phyloP scores from a whole-genome alignment of 2,888 invertebrate species.

The Hipparchia sbordonii region DNA sequence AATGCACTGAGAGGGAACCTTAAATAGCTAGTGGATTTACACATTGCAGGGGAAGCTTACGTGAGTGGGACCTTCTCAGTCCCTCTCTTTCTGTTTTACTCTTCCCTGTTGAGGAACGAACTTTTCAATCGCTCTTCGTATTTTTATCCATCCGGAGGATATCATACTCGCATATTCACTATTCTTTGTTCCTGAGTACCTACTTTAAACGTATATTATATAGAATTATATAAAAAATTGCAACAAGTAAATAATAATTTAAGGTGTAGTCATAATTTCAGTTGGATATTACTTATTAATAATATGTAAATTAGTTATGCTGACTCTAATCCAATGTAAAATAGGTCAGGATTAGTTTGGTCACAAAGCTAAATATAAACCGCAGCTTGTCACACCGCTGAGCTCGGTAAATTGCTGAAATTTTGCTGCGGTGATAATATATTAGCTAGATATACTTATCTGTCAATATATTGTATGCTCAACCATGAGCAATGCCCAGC shows the following conservation, averaged over 20 bases:
- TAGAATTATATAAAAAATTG: no score
- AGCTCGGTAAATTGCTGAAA: neutral
- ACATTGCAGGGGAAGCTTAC: neutral
- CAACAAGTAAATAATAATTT: neutral
- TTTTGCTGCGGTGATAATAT: conserved; percentile 1
- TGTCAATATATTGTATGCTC: no score
- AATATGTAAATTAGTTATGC: conserved; percentile 6
- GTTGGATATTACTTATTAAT: neutral
- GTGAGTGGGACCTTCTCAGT: no score
- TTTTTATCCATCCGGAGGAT: no score
- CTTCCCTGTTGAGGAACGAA: no score
- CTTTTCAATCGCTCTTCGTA: no score
- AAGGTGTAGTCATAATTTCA: neutral
- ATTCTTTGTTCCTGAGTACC: no score
- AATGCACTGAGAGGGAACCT: neutral
- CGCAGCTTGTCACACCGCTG: conserved; percentile 5
- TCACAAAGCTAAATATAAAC: conserved; percentile 1
- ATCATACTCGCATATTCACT: no score
- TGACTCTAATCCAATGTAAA: conserved; percentile 11
- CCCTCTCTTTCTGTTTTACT: no score
- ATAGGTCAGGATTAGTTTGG: conserved; percentile 17
- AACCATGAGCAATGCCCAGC: no score
- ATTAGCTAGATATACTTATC: neutral
- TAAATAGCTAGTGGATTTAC: neutral
- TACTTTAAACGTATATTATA: no score